Conservation (phyloP, 2,888 invertebrate genomes). For the Caenorhabditis angaria region DNA sequence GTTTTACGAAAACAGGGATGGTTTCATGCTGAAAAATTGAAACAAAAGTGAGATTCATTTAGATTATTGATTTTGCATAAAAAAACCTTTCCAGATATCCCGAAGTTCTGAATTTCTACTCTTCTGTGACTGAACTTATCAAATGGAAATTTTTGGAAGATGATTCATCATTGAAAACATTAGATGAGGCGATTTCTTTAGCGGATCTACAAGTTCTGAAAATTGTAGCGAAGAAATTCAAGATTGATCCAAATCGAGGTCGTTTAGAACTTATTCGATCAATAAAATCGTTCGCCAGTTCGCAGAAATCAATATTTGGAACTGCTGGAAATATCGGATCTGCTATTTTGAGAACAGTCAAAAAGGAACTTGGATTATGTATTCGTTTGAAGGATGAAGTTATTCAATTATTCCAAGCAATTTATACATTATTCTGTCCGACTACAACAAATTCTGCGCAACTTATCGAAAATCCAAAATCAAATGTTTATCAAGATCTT, state of each 20-base stretch:
- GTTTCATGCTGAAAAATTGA: constrained; percentile 30
- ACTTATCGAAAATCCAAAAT: constrained; percentile 42
- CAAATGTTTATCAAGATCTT: constrained; percentile 47
- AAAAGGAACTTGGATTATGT: constrained; percentile 46
- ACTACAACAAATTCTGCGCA: constrained; percentile 52
- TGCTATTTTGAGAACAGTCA: constrained; percentile 26
- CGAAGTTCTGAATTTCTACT: constrained; percentile 13
- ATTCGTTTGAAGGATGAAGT: constrained; percentile 34
- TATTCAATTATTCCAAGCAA: constrained; percentile 41
- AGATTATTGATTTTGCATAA: not conserved
- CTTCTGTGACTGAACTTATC: constrained; percentile 18
- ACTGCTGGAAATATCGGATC: constrained; percentile 18
- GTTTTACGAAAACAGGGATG: constrained; percentile 26
- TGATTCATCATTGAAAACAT: constrained; percentile 21
- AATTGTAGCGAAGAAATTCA: constrained; percentile 36
- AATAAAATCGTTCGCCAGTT: constrained; percentile 23
- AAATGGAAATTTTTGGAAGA: constrained; percentile 27
- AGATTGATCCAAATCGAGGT: constrained; percentile 26
- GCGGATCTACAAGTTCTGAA: constrained; percentile 26
- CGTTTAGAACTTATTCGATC: constrained; percentile 22
- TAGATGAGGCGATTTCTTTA: constrained; percentile 20
- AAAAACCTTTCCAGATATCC: constrained; percentile 22
- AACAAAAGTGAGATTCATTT: constrained; percentile 24
- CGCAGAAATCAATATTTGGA: constrained; percentile 45
- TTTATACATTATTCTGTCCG: constrained; percentile 61